Evolutionary conservation across 2,797 vertebrate species (phyloP).

Genomic region (Epinephelus coioides): DNA sequence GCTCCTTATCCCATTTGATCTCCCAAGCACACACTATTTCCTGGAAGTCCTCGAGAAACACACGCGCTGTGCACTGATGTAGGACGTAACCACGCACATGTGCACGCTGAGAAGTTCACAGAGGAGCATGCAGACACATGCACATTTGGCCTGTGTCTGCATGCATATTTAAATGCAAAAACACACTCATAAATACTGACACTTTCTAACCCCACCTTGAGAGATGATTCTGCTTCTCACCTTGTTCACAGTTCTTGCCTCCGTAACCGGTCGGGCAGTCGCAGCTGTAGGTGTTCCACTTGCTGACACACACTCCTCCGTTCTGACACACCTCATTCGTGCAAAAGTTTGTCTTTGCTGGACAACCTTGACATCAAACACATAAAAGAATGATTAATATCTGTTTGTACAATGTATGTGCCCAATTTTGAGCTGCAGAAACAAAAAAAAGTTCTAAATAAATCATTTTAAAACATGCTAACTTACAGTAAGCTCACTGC

Average conservation of each 20-base stretch:
- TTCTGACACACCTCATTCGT: slow-evolving; percentile 89
- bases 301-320: slow-evolving; percentile 91
- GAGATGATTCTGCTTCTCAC: slow-evolving; percentile 74
- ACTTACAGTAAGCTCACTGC: background rate
- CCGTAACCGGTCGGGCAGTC: slow-evolving; percentile 91
- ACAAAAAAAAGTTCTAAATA: background rate
- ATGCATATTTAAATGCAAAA: background rate
- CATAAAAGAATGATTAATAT: background rate
- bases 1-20: slow-evolving; percentile 56
- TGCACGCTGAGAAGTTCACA: background rate
- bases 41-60: slow-evolving; percentile 36
- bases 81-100: background rate
- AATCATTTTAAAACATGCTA: background rate
- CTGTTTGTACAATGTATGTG: background rate
- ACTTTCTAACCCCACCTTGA: background rate
- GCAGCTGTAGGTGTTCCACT: slow-evolving; percentile 94
- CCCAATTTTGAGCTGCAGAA: background rate
- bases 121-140: slow-evolving; percentile 21
- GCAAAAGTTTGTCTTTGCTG: slow-evolving; percentile 93
- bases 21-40: slow-evolving; percentile 35
- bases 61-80: background rate
- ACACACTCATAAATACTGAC: background rate
- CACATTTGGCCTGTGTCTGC: background rate
- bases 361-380: slow-evolving; percentile 86
- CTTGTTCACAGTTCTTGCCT: slow-evolving; percentile 97